A percentile compares a stretch with the other conserved stretches of the same genome.
Conservation (phyloP, 2,113 vertebrate genomes). For the Struthidea cinerea region DNA sequence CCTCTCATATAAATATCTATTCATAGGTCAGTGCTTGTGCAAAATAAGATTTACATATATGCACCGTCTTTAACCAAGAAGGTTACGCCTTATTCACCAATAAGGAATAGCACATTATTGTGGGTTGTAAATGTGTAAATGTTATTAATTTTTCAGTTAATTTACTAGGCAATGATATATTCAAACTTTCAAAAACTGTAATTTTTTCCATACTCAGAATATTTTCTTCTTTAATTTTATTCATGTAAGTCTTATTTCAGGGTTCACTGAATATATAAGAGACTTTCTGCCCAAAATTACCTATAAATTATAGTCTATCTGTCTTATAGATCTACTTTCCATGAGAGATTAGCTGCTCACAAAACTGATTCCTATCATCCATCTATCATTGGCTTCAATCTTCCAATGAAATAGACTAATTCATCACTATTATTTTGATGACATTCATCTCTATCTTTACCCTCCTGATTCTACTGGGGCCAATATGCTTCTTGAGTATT, state of each 20-base stretch:
- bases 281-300: slow-evolving; percentile 7
- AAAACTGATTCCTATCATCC: slow-evolving; percentile 24
- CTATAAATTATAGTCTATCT: slow-evolving; percentile 2
- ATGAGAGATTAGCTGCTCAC: slow-evolving; percentile 18
- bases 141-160: not conserved
- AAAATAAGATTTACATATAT: not conserved
- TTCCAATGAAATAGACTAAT: slow-evolving; percentile 55
- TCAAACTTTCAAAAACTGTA: not conserved
- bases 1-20: not conserved
- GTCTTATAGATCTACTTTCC: slow-evolving; percentile 24
- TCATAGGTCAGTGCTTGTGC: not conserved
- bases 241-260: not conserved
- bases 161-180: not conserved
- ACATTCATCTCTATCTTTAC: not conserved
- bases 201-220: not conserved
- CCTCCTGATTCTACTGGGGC: not conserved
- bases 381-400: slow-evolving; percentile 56
- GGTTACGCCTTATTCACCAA: not conserved
- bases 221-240: not conserved
- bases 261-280: not conserved
- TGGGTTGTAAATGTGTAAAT: not conserved
- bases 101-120: not conserved
- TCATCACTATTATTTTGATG: slow-evolving; percentile 54
- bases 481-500: not conserved
- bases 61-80: not conserved